Base-by-base conservation (phyloP, 2,888 invertebrate species). In the Drosophila limbata region DNA sequence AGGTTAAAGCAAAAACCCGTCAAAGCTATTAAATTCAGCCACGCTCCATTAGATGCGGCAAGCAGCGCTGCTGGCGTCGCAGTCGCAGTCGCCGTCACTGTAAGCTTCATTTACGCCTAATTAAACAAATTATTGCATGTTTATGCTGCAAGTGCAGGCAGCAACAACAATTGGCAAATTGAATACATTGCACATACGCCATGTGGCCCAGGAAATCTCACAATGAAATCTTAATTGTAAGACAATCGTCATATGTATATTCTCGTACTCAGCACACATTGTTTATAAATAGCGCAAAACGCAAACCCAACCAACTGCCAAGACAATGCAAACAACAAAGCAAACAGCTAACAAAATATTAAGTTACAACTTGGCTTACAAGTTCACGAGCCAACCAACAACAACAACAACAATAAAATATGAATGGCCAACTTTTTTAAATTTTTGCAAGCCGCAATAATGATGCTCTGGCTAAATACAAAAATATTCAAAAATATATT, bases 71-170 rank as follows among this genome's bases (percentile, higher is more conserved):
- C 55, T 8, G 13, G 31, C 70, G 33, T 53, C 76, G 78, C 76
- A 6, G 19, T 44, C 45, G 33, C 33, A 10, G 28, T 33, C 69
- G 76, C 48, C 71, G 25, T 51, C 69, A 76, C 69, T 65, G 82
- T 72, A 74, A 61, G 77, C 81, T 67, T 77, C 79, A 78, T 88
- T 83, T 81, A 88, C 89, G 88, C 84, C 88, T 86, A 88, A 88
- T 88, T 88, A 89, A 88, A 80, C 87, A 88, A 88, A 89, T 88
- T 88, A 86, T 81, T 83, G 79, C 73, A 77, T 79, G 73, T 75
- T 82, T 82, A 76, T 81, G 82, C 68, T 69, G 77, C 75, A 81
- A 81, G 77, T 75, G 73, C 55, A 31, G 59, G 25, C 25, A 68
- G 10, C 53, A 68, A 13, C 56, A 52, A 48, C 63, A 68, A 44